A percentile compares a stretch with the other conserved stretches of the same genome.
Evolutionary conservation across 2,797 vertebrate species (phyloP).

Genomic region (Pseudochromis fuscus): DNA sequence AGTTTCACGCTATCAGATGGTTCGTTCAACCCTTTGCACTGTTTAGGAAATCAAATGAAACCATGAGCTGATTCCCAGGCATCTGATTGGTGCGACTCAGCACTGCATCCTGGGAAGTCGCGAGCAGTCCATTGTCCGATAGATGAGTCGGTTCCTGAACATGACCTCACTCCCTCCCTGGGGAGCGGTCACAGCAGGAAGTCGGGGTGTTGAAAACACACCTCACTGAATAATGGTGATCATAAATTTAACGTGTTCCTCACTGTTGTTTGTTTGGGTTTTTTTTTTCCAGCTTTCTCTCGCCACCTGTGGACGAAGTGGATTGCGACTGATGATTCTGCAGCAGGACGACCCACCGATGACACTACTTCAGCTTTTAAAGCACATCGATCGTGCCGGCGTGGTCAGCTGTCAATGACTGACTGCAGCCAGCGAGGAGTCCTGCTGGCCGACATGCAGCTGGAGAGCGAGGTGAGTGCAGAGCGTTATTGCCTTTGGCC

Average conservation of each 20-base stretch:
- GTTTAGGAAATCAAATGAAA: conserved; percentile 77
- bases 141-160: conserved; percentile 86
- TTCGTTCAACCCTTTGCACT: conserved; percentile 69
- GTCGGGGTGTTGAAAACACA: conserved; percentile 48
- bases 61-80: conserved; percentile 82
- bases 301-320: background rate
- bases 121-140: conserved; percentile 84
- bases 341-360: background rate
- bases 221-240: conserved; percentile 18
- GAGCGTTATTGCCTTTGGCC: conserved; percentile 47
- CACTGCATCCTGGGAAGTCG: conserved; percentile 80
- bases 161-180: conserved; percentile 80
- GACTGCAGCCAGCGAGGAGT: conserved; percentile 21
- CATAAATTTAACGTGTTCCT: conserved; percentile 4
- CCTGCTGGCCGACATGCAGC: background rate
- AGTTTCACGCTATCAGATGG: conserved; percentile 54
- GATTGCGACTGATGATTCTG: background rate
- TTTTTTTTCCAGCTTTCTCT: conserved; percentile 18
- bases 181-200: conserved; percentile 38
- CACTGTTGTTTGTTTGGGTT: no score
- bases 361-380: conserved; percentile 26
- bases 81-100: conserved; percentile 64
- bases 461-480: conserved; percentile 39
- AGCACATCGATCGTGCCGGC: conserved; percentile 24
- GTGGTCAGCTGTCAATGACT: conserved; percentile 1